Conservation (phyloP, 2,113 vertebrate genomes). For the Psittacara wagleri region DNA sequence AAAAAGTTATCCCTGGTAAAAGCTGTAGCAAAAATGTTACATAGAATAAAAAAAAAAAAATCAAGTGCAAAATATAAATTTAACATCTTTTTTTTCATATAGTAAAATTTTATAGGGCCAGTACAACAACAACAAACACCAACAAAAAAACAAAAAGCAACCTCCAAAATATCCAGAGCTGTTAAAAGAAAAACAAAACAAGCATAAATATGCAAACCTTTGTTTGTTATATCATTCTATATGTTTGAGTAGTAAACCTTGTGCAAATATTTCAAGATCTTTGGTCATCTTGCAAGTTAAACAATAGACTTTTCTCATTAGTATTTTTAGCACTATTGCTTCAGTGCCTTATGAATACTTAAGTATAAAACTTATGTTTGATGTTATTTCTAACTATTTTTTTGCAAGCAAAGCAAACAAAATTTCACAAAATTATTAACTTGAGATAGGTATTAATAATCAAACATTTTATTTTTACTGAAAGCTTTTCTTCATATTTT, state of each 20-base stretch:
- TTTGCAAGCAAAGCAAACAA: neutral
- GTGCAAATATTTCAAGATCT: neutral
- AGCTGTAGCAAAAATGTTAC: neutral
- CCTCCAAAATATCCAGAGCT: neutral
- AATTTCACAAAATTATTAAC: neutral
- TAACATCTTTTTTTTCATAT: neutral
- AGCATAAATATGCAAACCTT: neutral
- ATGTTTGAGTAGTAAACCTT: neutral
- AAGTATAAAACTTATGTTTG: neutral
- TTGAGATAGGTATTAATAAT: neutral
- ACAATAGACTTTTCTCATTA: neutral
- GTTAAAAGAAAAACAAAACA: neutral
- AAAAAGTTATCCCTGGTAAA: neutral
- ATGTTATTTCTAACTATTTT: neutral
- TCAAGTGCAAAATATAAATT: neutral
- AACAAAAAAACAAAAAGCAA: fast-evolving
- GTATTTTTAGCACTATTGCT: neutral
- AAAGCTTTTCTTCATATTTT: neutral
- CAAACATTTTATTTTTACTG: neutral
- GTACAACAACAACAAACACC: neutral
- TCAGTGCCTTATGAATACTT: neutral
- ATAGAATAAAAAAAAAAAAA: neutral
- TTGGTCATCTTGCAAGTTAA: neutral
- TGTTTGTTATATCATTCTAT: neutral
- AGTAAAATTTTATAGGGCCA: neutral